A percentile compares a stretch with the other conserved stretches of the same genome.
Evolutionary conservation across 2,797 vertebrate species (phyloP).

Genomic region (Diglossa cyanea): DNA sequence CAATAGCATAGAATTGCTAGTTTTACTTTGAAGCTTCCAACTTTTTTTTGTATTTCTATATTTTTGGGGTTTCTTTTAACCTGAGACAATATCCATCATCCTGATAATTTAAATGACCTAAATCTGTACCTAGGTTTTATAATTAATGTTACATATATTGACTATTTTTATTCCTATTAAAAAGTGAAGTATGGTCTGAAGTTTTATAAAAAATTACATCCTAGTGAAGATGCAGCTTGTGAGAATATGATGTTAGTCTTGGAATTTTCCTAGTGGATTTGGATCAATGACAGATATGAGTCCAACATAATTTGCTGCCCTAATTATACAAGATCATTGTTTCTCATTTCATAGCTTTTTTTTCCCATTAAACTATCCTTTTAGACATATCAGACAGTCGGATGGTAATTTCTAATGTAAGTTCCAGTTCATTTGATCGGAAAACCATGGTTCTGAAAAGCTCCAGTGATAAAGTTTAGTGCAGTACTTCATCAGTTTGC

Average conservation of each 20-base stretch:
- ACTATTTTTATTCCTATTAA: not conserved
- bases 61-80: not conserved
- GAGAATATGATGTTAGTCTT: not conserved
- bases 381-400: not conserved
- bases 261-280: not conserved
- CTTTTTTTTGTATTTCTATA: not conserved
- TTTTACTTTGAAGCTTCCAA: not conserved
- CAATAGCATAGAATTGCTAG: not conserved
- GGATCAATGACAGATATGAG: not conserved
- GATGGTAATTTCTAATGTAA: not conserved
- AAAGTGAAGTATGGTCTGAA: not conserved
- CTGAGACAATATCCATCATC: not conserved
- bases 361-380: not conserved
- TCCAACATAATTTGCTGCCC: not conserved
- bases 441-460: not conserved
- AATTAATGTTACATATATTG: not conserved
- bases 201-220: not conserved
- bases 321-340: not conserved
- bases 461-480: not conserved
- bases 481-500: not conserved
- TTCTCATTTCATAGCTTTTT: not conserved
- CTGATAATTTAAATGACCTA: not conserved
- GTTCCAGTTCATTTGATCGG: not conserved
- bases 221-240: not conserved
- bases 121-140: not conserved